Conservation (phyloP, 2,113 vertebrate genomes). For the Thomomys bottae region DNA sequence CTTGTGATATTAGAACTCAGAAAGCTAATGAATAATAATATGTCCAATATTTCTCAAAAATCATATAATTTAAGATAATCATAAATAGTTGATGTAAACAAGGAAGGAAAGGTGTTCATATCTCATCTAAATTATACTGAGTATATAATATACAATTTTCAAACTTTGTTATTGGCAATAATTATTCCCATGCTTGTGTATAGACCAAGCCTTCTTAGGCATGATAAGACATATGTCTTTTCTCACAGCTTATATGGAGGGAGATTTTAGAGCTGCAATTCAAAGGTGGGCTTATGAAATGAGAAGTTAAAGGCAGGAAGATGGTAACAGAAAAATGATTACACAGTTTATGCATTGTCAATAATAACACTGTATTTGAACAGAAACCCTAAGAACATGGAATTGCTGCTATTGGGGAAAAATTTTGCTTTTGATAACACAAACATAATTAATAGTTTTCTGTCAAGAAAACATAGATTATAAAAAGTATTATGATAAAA, state of each 20-base stretch:
- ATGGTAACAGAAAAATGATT: constrained; percentile 34
- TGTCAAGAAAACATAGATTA: constrained; percentile 12
- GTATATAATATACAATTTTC: no score
- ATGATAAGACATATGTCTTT: not conserved
- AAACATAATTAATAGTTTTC: constrained; percentile 6
- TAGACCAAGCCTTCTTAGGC: not conserved
- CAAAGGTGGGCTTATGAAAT: not conserved
- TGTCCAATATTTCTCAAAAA: no score
- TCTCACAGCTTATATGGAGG: not conserved
- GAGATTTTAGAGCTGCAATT: not conserved
- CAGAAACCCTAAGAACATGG: not conserved
- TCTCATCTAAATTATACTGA: no score
- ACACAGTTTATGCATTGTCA: constrained; percentile 23
- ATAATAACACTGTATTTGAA: not conserved
- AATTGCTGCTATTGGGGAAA: constrained; percentile 40
- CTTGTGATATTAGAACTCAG: no score
- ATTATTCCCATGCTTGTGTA: not conserved
- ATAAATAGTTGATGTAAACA: constrained; percentile 8
- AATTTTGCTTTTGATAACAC: not conserved
- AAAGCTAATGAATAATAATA: no score
- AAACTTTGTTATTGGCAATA: not conserved
- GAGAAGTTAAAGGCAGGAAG: constrained; percentile 51
- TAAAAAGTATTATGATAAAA: constrained; percentile 15
- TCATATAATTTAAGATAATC: no score
- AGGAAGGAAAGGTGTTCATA: not conserved